Base-by-base conservation (phyloP, 2,113 vertebrate species). In the Lamprotornis superbus region DNA sequence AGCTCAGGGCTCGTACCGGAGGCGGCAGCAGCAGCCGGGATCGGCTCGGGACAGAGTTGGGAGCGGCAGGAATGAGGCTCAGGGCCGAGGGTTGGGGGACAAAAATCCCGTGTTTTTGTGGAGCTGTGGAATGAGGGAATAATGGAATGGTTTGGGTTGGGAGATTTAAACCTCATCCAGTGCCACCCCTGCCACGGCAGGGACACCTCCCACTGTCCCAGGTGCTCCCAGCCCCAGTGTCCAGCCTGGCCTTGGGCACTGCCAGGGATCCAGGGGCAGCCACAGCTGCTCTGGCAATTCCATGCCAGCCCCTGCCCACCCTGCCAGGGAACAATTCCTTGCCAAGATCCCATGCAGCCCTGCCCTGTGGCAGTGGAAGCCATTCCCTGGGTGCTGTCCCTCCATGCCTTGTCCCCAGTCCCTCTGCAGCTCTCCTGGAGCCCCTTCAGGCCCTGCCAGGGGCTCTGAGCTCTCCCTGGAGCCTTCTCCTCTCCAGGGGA, bases 41-140 rank as follows among this genome's bases (percentile, higher is more conserved):
- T 4, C 27, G 53, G 71, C 61, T 12, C 63, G 11, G 61, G 57
- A 25, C 19, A 53, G 21, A 1, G 2, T 1, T 59, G 71, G 52
- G 19, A 47, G 1, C 0, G 1, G 8, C 24, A 17, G 80, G 65
- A 22, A 20, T 2, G 37, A 65, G 50, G 6, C 21, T 7, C 22
- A 2, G 73, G 15, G 8, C 42, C 15, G 55, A 33, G 55, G 22
- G 59, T 2, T n/a, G 37, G 10, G 50, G 23, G 23, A n/a, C 3
- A 37, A 28, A 8, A 55, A 18, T 23, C 19, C 10, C 5, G 0
- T 3, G 24, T 2, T 53, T 65, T 30, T 24, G 12, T 22, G 44
- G 63, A 31, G 30, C 21, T 31, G 1, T 15, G 28, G n/a, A 35
- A 68, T 25, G 35, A 20, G 33, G 39, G 64, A 40, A 39, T 35